Evolutionary conservation across 35 echinoderm and acorn worm species (phyloP), one percentile per base, ranked within the genome.

Genomic region (Ophioderma brevispina): DNA sequence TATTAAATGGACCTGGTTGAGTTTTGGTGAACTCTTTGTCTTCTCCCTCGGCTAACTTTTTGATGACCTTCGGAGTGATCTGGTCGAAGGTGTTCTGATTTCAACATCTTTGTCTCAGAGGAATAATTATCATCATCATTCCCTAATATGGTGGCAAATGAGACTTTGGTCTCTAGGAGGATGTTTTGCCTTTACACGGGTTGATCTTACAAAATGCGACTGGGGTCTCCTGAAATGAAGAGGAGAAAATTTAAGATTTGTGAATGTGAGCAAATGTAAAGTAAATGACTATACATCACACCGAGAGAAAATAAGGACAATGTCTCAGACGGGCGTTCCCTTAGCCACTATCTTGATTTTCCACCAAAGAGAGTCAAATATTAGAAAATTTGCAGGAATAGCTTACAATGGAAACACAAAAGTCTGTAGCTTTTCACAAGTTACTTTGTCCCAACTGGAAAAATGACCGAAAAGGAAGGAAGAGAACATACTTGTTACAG

Each of bases 1-100:
- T 97, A 64, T 97, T 92, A 49, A 92, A 97, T 17, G 95, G 95
- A 18, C 95, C 95, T 18, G 85, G 92, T 39, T 78, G 36, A 1
- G 76, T 40, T 35, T 84, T 37, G 40, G 33, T 34, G 1, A 33
- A 55, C 3, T 82, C 79, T 32, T 38, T 84, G 15, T 76, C 35
- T 21, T 97, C 91, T n/a, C 82, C 90, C 2, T 43, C 55, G 30
- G 83, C 81, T 35, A 97, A 76, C 30, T 80, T 40, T 37, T 88
- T 84, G 31, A 97, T 94, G 34, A 97, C 80, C 56, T 88, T 75
- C 38, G 95, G 86, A 40, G 95, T 91, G 13, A 97, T 81, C 5
- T 81, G 86, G 37, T 97, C 95, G 59, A 86, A 92, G 8, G 63
- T 63, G 64, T 55, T 88, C 18, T 70, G 46, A 11, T 70, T 70